A percentile compares a stretch with the other conserved stretches of the same genome.
These are phyloP conservation scores for Caenorhabditis imperialis DNA, from an alignment of 2,888 invertebrate genomes.

Conservation along the genomic window DNA sequence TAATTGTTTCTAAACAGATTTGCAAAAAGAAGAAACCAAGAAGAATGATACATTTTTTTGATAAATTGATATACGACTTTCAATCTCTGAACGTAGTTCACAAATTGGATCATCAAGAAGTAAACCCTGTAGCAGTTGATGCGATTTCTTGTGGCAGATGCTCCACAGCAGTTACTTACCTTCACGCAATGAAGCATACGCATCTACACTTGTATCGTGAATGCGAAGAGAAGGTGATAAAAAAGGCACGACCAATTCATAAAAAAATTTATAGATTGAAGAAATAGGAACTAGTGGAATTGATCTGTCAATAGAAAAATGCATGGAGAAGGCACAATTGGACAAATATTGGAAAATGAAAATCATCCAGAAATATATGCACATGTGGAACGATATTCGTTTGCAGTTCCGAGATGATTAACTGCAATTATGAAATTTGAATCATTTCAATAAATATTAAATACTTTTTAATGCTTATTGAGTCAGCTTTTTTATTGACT, in stretches of 20 bases:
- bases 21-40: conserved; percentile 46
- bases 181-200: conserved; percentile 56
- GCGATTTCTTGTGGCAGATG: conserved; percentile 56
- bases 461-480: no score
- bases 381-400: conserved; percentile 37
- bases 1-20: no score
- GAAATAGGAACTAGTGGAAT: conserved; percentile 49
- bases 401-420: conserved; percentile 17
- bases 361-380: conserved; percentile 19
- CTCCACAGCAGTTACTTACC: conserved; percentile 39
- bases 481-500: no score
- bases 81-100: conserved; percentile 24
- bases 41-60: conserved; percentile 52
- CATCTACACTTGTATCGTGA: conserved; percentile 41
- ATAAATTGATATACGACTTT: conserved; percentile 33
- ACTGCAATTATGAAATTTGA: no score
- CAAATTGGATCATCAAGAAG: conserved; percentile 19
- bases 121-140: conserved; percentile 33
- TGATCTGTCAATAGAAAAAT: conserved; percentile 45
- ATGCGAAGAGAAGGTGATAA: conserved; percentile 57
- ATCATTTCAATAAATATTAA: no score
- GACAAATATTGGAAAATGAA: conserved; percentile 40
- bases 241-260: neutral
- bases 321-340: conserved; percentile 54
- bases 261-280: conserved; percentile 49